These are phyloP conservation scores for Fragum fragum DNA, from an alignment of 2,888 invertebrate genomes.

Conservation along the genomic window DNA sequence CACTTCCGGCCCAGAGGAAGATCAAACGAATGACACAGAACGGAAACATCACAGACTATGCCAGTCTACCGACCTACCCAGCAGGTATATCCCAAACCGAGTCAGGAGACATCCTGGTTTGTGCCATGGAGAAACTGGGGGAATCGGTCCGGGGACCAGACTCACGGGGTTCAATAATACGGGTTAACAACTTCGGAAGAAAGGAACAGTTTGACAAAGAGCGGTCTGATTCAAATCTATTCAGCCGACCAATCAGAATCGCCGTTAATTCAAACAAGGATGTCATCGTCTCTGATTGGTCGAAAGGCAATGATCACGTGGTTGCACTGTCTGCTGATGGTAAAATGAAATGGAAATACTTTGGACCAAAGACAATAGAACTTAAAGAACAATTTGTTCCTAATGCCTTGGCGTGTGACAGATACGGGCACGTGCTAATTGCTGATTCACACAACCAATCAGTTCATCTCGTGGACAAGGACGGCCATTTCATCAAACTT, in stretches of 20 bases:
- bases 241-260: slow-evolving; percentile 62
- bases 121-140: slow-evolving; percentile 66
- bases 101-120: slow-evolving; percentile 64
- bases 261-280: slow-evolving; percentile 65
- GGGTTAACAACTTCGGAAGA: slow-evolving; percentile 58
- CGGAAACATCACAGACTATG: slow-evolving; percentile 59
- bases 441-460: slow-evolving; percentile 65
- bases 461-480: slow-evolving; percentile 62
- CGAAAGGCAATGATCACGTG: slow-evolving; percentile 66
- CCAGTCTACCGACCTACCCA: slow-evolving; percentile 60
- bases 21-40: slow-evolving; percentile 57
- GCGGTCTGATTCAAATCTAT: slow-evolving; percentile 41
- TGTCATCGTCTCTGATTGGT: slow-evolving; percentile 67
- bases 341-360: slow-evolving; percentile 63
- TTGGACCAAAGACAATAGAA: slow-evolving; percentile 57
- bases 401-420: slow-evolving; percentile 62
- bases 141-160: slow-evolving; percentile 55
- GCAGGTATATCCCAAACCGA: slow-evolving; percentile 62
- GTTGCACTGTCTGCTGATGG: slow-evolving; percentile 55
- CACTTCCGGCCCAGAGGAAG: slow-evolving; percentile 63
- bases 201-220: slow-evolving; percentile 66
- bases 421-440: slow-evolving; percentile 61
- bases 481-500: slow-evolving; percentile 63
- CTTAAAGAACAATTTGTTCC: slow-evolving; percentile 63
- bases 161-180: slow-evolving; percentile 59